Base-by-base conservation (phyloP, 2,888 invertebrate genomes). In the Lamproptera curius region DNA sequence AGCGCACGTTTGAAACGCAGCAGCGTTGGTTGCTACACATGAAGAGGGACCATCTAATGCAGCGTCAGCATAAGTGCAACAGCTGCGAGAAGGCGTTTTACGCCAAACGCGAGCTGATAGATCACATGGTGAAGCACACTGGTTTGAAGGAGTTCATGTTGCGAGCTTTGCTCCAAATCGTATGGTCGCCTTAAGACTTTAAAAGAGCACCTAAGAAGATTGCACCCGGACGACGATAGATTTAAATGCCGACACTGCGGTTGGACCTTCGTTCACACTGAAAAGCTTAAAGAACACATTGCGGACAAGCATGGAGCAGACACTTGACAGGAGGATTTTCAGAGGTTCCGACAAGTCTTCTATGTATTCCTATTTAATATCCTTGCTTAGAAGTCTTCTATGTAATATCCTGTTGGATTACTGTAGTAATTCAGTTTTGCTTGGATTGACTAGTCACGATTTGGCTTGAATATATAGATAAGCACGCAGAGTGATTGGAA, bases 21-120 rank as follows among this genome's bases (percentile, higher is more conserved):
- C 57, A 61, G 40, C 55, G 58, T 4, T 56, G 70, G 44, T 56
- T 59, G 1, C 48, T 58, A 3, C 80, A 80, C 26, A 66, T 58
- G 13, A 72, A 62, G 38, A 61, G 64, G 16, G 63, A 77, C 2
- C 87, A 87, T 44, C 61, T 86, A n/a, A 66, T 72, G 63, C 66
- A 72, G 41, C 61, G 70, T 9, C 57, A 67, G n/a, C 74, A 76
- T 33, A 65, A 67, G 2, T 89, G 89, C 37, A 56, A 66, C 0
- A 55, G 70, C 1, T 89, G 89, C 31, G 80, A 77, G 1, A 83
- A 73, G 57, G 60, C 61, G 0, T 79, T 77, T 51, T 73, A 62
- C 36, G 57, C 53, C 0, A 52, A 54, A 31, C 38, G 50, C 2
- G 61, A 60, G 15, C 41, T 72, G 11, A 62, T 59, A 0, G 59